phyloP scores from a whole-genome alignment of 2,113 vertebrate species.

The Formicarius rufipectus region DNA sequence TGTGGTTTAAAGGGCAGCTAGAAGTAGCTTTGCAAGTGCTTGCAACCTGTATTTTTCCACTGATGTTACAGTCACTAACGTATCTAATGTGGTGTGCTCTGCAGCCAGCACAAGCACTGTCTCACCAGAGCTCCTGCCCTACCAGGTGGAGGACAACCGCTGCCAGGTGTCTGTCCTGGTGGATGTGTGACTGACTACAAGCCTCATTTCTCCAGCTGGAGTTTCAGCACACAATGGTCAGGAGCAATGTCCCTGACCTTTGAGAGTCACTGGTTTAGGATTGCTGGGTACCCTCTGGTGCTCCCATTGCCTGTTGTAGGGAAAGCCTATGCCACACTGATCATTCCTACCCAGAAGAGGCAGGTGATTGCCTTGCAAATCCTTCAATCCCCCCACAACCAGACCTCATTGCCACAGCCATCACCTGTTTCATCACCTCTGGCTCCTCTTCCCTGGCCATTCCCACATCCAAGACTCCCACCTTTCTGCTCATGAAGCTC shows the following conservation, averaged over 20 bases:
- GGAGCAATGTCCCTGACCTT: neutral
- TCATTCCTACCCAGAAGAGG: neutral
- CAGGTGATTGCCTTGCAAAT: neutral
- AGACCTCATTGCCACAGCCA: neutral
- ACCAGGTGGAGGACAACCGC: neutral
- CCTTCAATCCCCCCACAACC: neutral
- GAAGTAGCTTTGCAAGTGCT: neutral
- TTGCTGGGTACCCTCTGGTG: neutral
- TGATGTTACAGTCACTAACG: neutral
- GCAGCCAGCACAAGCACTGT: neutral
- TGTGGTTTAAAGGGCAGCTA: neutral
- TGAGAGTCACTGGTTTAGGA: neutral
- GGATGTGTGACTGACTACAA: neutral
- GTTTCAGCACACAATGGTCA: rapidly evolving
- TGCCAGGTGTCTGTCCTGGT: neutral
- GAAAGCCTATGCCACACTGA: neutral
- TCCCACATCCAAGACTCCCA: neutral
- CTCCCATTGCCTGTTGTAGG: neutral
- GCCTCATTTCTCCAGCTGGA: neutral
- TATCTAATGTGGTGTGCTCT: neutral
- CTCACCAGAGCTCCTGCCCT: neutral
- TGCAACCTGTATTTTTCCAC: neutral
- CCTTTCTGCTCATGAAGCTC: neutral
- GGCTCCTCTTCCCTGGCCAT: neutral
- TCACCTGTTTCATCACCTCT: neutral